Evolutionary conservation across 2,797 vertebrate genomes (phyloP).

Genomic region (Danio jaintianensis): DNA sequence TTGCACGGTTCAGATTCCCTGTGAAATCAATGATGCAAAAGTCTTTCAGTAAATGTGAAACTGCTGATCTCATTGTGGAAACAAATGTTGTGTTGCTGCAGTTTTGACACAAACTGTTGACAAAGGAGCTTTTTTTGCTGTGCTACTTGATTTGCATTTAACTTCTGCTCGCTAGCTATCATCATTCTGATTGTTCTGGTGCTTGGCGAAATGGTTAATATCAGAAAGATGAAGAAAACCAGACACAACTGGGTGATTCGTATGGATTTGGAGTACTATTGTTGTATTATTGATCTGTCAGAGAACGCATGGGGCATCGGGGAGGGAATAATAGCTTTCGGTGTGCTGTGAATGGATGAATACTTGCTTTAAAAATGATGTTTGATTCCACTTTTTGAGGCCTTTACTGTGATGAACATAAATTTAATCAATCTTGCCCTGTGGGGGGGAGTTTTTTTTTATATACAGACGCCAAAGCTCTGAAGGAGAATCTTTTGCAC

Average conservation of each 20-base stretch:
- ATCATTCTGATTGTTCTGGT: neutral
- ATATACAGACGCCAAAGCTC: neutral
- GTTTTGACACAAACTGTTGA: slow-evolving; percentile 1
- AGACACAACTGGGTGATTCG: slow-evolving; percentile 39
- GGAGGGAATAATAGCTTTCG: slow-evolving; percentile 32
- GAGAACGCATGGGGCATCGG: slow-evolving; percentile 25
- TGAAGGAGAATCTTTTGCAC: neutral
- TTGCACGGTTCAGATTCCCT: neutral
- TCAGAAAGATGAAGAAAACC: slow-evolving; percentile 44
- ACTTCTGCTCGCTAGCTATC: neutral
- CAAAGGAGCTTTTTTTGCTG: neutral
- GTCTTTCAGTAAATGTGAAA: neutral
- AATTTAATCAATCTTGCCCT: slow-evolving; percentile 38
- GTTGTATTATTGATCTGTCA: slow-evolving; percentile 57
- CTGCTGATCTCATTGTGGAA: neutral
- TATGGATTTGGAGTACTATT: slow-evolving; percentile 44
- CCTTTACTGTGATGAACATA: slow-evolving; percentile 28
- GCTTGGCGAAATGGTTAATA: slow-evolving; percentile 22
- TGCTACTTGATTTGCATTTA: neutral
- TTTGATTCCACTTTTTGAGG: slow-evolving; percentile 43
- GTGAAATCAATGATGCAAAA: neutral
- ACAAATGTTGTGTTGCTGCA: neutral
- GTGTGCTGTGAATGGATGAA: slow-evolving; percentile 39
- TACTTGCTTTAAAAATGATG: slow-evolving; percentile 43
- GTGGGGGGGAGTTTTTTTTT: slow-evolving; percentile 28